Percentiles rank a stretch among this genome's conserved stretches.
Evolutionary conservation across 2,888 invertebrate species (phyloP).

Genomic region (Parochlus steinenii): DNA sequence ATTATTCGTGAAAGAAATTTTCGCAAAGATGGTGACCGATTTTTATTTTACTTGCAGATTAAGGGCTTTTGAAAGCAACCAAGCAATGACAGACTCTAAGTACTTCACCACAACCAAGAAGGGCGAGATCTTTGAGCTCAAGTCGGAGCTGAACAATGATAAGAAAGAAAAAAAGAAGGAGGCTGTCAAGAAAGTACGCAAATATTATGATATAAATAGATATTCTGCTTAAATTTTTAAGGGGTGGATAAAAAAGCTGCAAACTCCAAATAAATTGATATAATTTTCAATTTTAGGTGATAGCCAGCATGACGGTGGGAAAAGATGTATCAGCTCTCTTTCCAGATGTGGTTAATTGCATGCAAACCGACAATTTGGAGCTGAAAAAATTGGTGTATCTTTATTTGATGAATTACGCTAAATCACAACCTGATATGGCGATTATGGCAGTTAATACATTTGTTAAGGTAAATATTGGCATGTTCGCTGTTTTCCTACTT

Average conservation of each 20-base stretch:
- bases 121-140: slow-evolving; percentile 98
- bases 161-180: slow-evolving; percentile 99
- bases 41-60: slow-evolving; percentile 2
- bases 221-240: slow-evolving; percentile 3
- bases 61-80: slow-evolving; percentile 5
- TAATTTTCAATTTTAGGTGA: slow-evolving; percentile 47
- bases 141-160: slow-evolving; percentile 97
- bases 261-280: slow-evolving; percentile 3
- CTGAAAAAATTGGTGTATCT: slow-evolving; percentile 96
- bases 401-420: slow-evolving; percentile 99
- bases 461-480: slow-evolving; percentile 76
- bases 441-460: slow-evolving; percentile 99
- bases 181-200: slow-evolving; percentile 90
- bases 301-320: slow-evolving; percentile 99
- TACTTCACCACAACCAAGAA: slow-evolving; percentile 99
- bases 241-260: not conserved
- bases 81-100: slow-evolving; percentile 92
- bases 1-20: not conserved
- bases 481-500: not conserved
- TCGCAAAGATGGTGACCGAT: not conserved
- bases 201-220: not conserved
- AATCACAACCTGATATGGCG: slow-evolving; percentile 99
- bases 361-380: slow-evolving; percentile 99
- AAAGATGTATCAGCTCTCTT: slow-evolving; percentile 98
- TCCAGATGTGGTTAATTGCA: slow-evolving; percentile 99